phyloP scores from a whole-genome alignment of 1,140 invertebrate genomes.

The Diachasmimorpha longicaudata region DNA sequence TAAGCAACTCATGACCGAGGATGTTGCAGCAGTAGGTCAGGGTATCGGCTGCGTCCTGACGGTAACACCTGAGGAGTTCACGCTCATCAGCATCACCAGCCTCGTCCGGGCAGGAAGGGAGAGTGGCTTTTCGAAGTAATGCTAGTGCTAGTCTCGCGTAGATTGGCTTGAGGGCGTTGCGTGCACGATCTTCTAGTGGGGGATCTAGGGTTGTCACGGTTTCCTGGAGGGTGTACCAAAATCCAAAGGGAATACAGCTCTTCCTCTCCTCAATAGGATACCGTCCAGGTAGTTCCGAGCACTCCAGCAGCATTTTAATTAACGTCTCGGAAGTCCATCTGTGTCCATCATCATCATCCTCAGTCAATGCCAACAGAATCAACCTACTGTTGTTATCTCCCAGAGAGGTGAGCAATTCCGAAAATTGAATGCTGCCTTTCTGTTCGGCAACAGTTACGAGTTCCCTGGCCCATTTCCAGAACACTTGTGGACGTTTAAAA shows the following conservation, averaged over 20 bases:
- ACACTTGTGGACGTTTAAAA: conserved; percentile 37
- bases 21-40: conserved; percentile 87
- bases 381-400: conserved; percentile 51
- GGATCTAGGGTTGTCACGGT: conserved; percentile 66
- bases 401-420: conserved; percentile 51
- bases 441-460: conserved; percentile 46
- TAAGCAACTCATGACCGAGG: conserved; percentile 72
- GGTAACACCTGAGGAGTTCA: conserved; percentile 86
- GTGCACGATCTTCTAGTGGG: conserved; percentile 59
- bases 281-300: conserved; percentile 78
- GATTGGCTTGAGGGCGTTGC: conserved; percentile 68
- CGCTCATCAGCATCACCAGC: conserved; percentile 74
- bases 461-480: conserved; percentile 53
- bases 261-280: conserved; percentile 82
- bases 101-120: conserved; percentile 51
- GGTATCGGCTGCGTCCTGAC: conserved; percentile 90
- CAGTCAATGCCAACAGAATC: conserved; percentile 47
- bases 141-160: conserved; percentile 71
- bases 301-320: conserved; percentile 72
- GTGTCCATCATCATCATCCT: conserved; percentile 51
- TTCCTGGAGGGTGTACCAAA: conserved; percentile 91
- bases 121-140: conserved; percentile 71
- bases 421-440: conserved; percentile 45
- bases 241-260: conserved; percentile 83
- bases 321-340: conserved; percentile 57